phyloP scores from a whole-genome alignment of 2,113 vertebrate genomes.

The Cheirogaleus medius region DNA sequence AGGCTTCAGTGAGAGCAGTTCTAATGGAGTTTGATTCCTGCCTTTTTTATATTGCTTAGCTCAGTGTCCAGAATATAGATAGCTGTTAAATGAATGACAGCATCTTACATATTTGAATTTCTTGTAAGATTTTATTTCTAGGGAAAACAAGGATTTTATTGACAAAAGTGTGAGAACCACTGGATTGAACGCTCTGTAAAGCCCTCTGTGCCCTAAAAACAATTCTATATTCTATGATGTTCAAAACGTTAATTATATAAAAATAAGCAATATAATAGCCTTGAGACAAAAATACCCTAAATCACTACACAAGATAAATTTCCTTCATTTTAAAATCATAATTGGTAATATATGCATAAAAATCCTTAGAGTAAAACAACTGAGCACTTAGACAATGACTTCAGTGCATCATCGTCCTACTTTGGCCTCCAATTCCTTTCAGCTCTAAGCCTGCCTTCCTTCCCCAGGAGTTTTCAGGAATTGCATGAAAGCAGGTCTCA shows the following conservation, averaged over 20 bases:
- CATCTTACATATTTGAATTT: neutral
- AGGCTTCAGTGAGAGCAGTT: neutral
- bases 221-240: neutral
- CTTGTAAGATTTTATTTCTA: constrained; percentile 2
- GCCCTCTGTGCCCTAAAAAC: neutral
- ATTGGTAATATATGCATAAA: constrained; percentile 24
- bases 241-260: neutral
- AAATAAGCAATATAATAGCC: constrained; percentile 1
- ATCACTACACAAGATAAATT: neutral
- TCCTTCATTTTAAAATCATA: constrained; percentile 29
- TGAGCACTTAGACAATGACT: neutral
- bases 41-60: neutral
- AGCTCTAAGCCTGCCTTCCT: neutral
- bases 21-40: neutral
- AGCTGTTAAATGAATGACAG: constrained; percentile 28
- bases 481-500: neutral
- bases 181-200: neutral
- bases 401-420: neutral
- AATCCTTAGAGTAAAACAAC: neutral
- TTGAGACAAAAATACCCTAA: neutral
- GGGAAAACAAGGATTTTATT: neutral
- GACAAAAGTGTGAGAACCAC: neutral
- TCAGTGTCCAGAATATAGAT: neutral
- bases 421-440: neutral
- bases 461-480: neutral